phyloP scores from a whole-genome alignment of 2,113 vertebrate genomes.

The Sinocyclocheilus anophthalmus region DNA sequence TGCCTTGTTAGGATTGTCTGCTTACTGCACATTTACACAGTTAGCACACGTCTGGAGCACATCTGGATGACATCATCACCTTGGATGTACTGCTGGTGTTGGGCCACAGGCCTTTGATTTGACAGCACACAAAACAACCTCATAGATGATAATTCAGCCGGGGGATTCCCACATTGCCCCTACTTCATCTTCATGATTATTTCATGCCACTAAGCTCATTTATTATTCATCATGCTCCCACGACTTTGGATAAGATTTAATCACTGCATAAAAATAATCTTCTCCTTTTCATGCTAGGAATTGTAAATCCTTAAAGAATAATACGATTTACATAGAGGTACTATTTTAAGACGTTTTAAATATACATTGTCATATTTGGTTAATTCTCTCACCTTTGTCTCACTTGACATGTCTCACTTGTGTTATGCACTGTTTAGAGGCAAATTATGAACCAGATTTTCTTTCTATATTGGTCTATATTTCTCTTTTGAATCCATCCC shows the following conservation, averaged over 20 bases:
- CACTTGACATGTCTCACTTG: background rate
- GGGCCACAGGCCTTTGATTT: background rate
- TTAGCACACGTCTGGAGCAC: background rate
- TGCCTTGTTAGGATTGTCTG: background rate
- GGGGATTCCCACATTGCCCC: constrained; percentile 28
- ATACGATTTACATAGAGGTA: background rate
- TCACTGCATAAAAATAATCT: constrained; percentile 40
- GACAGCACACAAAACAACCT: constrained; percentile 28
- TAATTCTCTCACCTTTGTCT: background rate
- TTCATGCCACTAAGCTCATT: constrained; percentile 34
- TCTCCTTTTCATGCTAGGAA: constrained; percentile 25
- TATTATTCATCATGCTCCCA: constrained; percentile 39
- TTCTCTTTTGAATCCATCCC: background rate
- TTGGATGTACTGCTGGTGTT: constrained; percentile 7
- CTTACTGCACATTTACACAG: background rate
- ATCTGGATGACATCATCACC: constrained; percentile 29
- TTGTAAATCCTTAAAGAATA: background rate
- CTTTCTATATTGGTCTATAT: background rate
- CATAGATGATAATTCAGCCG: constrained; percentile 36
- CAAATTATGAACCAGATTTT: background rate
- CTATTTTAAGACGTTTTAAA: constrained; percentile 2
- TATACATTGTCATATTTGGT: background rate
- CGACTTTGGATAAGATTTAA: constrained; percentile 44
- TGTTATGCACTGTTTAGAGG: background rate
- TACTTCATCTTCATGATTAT: constrained; percentile 39